Base-by-base conservation (phyloP, 2,113 vertebrate genomes). In the Mesoclemmys tuberculata region DNA sequence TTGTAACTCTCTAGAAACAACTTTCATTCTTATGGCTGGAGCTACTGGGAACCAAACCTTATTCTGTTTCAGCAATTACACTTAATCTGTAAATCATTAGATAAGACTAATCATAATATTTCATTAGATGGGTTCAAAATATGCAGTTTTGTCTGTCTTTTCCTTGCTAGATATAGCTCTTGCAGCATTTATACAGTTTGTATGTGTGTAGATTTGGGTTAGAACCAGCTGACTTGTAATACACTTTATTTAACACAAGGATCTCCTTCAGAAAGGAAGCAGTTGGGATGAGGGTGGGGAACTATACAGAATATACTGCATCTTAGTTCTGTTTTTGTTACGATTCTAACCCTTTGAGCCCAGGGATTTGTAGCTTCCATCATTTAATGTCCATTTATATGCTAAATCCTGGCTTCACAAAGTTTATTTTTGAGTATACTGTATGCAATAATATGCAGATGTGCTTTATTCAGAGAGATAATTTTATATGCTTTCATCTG, bases 151-250 rank as follows among this genome's bases (percentile, higher is more conserved):
- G 82, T 77, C 85, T 85, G 38, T 91, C 86, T 92, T 58, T 84
- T 94, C 61, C 71, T 92, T 80, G 44, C 55, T 92, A 93, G 90
- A 52, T 93, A 96, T 93, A 92, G 56, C 75, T 94, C 54, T 77
- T 85, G 38, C 41, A 19, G 48, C 84, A 54, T 84, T 61, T 74
- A 10, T 90, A 95, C 89, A 93, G 93, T 96, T 51, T 84, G 83
- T 86, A 89, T 94, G 95, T 95, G 92, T 96, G 95, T 48, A 95
- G 95, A 68, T 94, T 94, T 96, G 95, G 90, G 85, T 29, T 41
- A 75, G 54, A 84, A 96, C 92, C 95, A 96, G 83, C 61, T 93
- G 61, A 77, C 38, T 48, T 93, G 88, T 93, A 93, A 93, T 94
- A 94, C 58, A 84, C 1, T 82, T 94, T 96, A 88, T 82, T 94